Evolutionary conservation across 2,888 invertebrate genomes (phyloP), one percentile per base, ranked within the genome.

Genomic region (Operophtera brumata): DNA sequence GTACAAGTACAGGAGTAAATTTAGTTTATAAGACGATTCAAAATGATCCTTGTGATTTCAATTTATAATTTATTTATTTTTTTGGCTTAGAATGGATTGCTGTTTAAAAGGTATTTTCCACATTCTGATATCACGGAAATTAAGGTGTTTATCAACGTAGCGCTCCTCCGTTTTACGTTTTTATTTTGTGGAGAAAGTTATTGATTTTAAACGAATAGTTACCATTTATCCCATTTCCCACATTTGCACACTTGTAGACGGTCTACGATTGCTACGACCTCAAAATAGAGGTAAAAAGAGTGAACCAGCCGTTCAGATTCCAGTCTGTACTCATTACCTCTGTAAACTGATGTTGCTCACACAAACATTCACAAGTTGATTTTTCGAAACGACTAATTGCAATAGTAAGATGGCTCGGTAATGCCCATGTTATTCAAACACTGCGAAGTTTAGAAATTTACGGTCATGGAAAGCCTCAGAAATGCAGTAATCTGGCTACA

Each of bases 361-460:
- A 13, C 7, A 47, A 14, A 8, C 28, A 47, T 52, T 47, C 47
- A 42, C 46, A 46, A 52, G 44, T 54, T 57, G 57, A 53, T 39
- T 39, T 68, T 65, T 48, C 46, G 34, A 48, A 41, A 35, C 40
- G 45, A 43, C 45, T 55, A 44, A 61, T 57, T 54, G 48, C 35
- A 13, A 9, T 37, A 39, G 20, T 12, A 10, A 6, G 25, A 10
- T 10, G 7, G 10, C 35, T 39, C 44, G 28, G 20, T 39, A 44
- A 14, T 32, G 30, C 39, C 1, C 39, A 13, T 53, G 36, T 50
- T 55, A 41, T 50, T 49, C 41, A 50, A 55, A 55, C 46, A 49
- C 12, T 14, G 25, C 37, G 26, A 26, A 46, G 49, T 50, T 50
- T 50, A 6, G 37, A 34, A 42, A 49, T 36, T 46, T 49, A 26